Evolutionary conservation across 37 sponge, comb jelly and placozoan genomes (phyloP).

Genomic region (Geodia barretti): DNA sequence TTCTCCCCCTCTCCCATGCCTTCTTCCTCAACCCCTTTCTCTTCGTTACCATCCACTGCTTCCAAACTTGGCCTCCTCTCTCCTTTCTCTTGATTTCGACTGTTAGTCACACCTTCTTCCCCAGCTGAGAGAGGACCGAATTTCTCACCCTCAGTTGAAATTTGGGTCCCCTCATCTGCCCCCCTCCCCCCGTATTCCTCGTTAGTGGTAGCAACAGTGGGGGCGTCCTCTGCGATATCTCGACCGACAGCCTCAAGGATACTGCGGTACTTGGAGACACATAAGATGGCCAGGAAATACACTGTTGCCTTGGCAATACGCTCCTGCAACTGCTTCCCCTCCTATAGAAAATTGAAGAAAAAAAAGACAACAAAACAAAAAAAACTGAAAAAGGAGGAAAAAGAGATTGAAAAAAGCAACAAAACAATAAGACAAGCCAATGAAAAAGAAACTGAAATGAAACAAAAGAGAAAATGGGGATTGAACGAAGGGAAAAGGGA

Average conservation of each 20-base stretch:
- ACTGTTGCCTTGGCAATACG: constrained; percentile 27
- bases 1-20: background rate
- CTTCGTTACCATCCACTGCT: too few relatives aligned
- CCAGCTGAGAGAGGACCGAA: background rate
- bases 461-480: background rate
- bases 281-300: constrained; percentile 61
- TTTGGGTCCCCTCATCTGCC: background rate
- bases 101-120: background rate
- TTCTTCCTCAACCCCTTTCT: background rate
- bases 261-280: constrained; percentile 50
- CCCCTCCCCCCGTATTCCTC: background rate
- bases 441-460: background rate
- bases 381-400: background rate
- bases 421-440: background rate
- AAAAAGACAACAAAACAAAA: background rate
- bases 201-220: background rate
- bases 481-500: background rate
- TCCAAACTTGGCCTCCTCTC: too few relatives aligned
- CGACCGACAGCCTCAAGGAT: constrained; percentile 38
- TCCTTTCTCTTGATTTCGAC: too few relatives aligned
- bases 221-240: background rate
- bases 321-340: constrained; percentile 20
- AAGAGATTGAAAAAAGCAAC: too few relatives aligned
- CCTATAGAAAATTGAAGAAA: too few relatives aligned
- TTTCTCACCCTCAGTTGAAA: too few relatives aligned